A percentile compares a stretch with the other conserved stretches of the same genome.
phyloP scores from a whole-genome alignment of 2,797 vertebrate species.

The Protonibea diacanthus region DNA sequence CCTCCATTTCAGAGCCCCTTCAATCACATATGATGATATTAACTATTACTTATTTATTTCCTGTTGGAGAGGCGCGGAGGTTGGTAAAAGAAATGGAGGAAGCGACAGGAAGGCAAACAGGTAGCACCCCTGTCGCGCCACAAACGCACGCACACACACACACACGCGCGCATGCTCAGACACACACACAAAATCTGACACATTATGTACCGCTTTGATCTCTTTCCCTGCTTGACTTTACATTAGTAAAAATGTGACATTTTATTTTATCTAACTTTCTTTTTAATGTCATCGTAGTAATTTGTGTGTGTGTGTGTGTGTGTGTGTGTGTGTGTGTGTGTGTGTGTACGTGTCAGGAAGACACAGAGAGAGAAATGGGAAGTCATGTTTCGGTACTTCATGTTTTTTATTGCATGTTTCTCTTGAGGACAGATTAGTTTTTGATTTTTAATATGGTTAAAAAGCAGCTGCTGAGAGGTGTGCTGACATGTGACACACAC shows the following conservation, averaged over 20 bases:
- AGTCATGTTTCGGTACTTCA: slow-evolving; percentile 10
- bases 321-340: neutral
- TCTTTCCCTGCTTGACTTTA: slow-evolving; percentile 45
- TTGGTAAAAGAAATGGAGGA: slow-evolving; percentile 56
- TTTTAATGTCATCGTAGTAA: slow-evolving; percentile 36
- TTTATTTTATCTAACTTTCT: slow-evolving; percentile 36
- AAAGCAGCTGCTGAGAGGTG: neutral
- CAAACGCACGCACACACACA: neutral
- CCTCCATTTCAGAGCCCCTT: slow-evolving; percentile 65
- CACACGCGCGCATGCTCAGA: neutral
- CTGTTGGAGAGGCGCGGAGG: slow-evolving; percentile 58
- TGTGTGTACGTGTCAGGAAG: neutral
- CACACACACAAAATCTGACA: slow-evolving; percentile 25
- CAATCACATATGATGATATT: slow-evolving; percentile 80
- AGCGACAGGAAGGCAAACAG: slow-evolving; percentile 65
- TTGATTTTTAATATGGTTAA: slow-evolving; percentile 15
- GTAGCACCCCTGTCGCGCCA: slow-evolving; percentile 44
- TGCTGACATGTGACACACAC: slow-evolving; percentile 2
- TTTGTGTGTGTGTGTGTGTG: slow-evolving; percentile 11
- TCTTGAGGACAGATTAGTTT: slow-evolving; percentile 26
- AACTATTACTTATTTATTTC: slow-evolving; percentile 85
- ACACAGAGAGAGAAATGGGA: neutral
- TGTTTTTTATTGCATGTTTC: slow-evolving; percentile 37
- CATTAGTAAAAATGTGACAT: slow-evolving; percentile 28
- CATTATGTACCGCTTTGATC: slow-evolving; percentile 58